Evolutionary conservation across 2,888 invertebrate genomes (phyloP), one percentile per base, ranked within the genome.

Genomic region (Bugula neritina): DNA sequence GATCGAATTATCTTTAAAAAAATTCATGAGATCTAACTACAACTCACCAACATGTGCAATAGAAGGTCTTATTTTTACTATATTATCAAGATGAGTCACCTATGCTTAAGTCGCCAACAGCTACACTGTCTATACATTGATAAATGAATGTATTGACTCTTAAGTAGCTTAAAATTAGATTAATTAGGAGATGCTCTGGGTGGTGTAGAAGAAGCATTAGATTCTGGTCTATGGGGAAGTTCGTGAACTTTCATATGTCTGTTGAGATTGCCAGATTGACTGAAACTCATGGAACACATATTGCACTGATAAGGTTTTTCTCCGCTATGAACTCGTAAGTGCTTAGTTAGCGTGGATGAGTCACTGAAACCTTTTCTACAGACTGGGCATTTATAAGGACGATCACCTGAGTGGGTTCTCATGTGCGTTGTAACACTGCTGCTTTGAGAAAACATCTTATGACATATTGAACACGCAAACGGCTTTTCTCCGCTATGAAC

Each of bases 331-430:
- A 98, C 95, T 78, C 96, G 88, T 75, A 97, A 87, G 85, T 98
- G 98, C 85, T 99, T 98, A 71, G 98, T 99, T 72, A 99, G 87
- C 0, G 98, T 99, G 54, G 97, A 97, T 80, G 96, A 96, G 85
- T 99, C 98, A 1, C 97, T 97, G 86, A 99, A 99, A 1, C 97
- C 95, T 84, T 99, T 99, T 83, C 94, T 95, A 86, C 99, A 99
- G 79, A 94, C 90, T 76, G 93, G 89, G 86, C 98, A 99, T 77
- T 90, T 89, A 84, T 98, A 97, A 0, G 98, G 98, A 73, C 96
- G 88, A 84, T 98, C 97, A n/a, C 97, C 98, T n/a, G 94, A 94
- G 86, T 99, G 98, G n/a, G 98, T 99, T 82, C 98, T 89, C 94
- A 97, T 96, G 87, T 99, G 99, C 77, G 98, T 98, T 72, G 98